phyloP scores from a whole-genome alignment of 2,113 vertebrate genomes.

The Typhlomys cinereus region DNA sequence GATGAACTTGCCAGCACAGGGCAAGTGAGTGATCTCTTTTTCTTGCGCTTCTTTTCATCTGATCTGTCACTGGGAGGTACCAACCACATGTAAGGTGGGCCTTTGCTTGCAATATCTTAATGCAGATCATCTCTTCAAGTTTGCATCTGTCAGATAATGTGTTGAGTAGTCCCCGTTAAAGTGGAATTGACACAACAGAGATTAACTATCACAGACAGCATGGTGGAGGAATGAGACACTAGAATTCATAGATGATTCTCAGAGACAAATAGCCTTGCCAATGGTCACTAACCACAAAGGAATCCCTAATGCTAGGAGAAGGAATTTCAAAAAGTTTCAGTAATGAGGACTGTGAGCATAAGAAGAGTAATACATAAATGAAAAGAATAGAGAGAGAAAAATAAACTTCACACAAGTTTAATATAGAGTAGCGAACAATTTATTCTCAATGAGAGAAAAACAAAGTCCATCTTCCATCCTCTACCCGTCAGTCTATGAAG shows the following conservation, averaged over 20 bases:
- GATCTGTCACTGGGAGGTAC: too few relatives aligned
- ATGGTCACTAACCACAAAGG: neutral
- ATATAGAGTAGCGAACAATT: neutral
- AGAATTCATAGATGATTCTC: too few relatives aligned
- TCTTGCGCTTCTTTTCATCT: too few relatives aligned
- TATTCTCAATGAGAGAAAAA: neutral
- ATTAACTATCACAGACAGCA: too few relatives aligned
- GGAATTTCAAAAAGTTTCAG: neutral
- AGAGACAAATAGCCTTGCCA: neutral
- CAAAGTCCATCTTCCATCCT: neutral
- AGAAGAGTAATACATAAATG: neutral
- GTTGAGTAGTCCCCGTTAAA: too few relatives aligned
- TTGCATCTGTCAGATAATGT: too few relatives aligned
- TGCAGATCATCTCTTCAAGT: too few relatives aligned
- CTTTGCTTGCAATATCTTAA: too few relatives aligned
- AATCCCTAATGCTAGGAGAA: accelerated
- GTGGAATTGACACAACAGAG: too few relatives aligned
- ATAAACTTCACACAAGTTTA: neutral
- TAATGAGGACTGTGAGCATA: neutral
- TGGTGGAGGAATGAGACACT: neutral
- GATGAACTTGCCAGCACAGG: too few relatives aligned
- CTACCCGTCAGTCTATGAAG: neutral
- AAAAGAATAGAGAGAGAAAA: neutral
- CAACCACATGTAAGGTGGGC: too few relatives aligned
- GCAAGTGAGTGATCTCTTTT: too few relatives aligned